A percentile compares a stretch with the other conserved stretches of the same genome.
Evolutionary conservation across 2,888 invertebrate genomes (phyloP).

Genomic region (Himalopsyche anomala): DNA sequence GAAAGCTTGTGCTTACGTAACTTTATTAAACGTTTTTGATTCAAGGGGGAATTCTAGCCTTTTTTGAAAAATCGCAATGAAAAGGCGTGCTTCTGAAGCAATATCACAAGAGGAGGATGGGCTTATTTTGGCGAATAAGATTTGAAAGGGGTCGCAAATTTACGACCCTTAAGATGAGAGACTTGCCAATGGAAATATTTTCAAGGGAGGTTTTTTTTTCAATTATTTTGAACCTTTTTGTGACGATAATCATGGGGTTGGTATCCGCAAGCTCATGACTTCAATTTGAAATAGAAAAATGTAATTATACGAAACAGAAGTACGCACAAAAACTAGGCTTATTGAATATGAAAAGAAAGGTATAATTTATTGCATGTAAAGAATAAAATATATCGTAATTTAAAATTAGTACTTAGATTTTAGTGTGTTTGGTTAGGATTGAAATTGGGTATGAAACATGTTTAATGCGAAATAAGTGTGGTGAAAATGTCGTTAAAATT

Average conservation of each 20-base stretch:
- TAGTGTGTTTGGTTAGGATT: not conserved
- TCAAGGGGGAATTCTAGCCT: slow-evolving; percentile 5
- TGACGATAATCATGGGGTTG: slow-evolving; percentile 17
- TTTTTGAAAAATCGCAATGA: slow-evolving; percentile 61
- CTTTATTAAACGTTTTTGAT: not conserved
- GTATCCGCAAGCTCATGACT: slow-evolving; percentile 25
- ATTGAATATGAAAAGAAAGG: slow-evolving; percentile 4
- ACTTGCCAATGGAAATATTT: slow-evolving; percentile 8
- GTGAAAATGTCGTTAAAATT: not conserved
- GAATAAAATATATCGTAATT: not conserved
- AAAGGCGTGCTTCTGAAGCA: slow-evolving; percentile 58
- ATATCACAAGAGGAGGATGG: slow-evolving; percentile 57
- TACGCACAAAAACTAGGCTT: slow-evolving; percentile 13
- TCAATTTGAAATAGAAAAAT: slow-evolving; percentile 18
- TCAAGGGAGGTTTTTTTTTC: not conserved
- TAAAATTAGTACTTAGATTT: not conserved
- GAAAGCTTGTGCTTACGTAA: no score
- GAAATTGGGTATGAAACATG: slow-evolving; percentile 4
- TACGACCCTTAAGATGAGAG: slow-evolving; percentile 50
- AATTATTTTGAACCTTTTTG: slow-evolving; percentile 6
- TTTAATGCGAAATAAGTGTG: slow-evolving; percentile 4
- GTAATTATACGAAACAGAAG: slow-evolving; percentile 27
- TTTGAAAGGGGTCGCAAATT: slow-evolving; percentile 52
- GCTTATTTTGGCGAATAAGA: slow-evolving; percentile 63
- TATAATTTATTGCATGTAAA: slow-evolving; percentile 15